Evolutionary conservation across 2,113 vertebrate genomes (phyloP), one percentile per base, ranked within the genome.

Genomic region (Myotis lucifugus): DNA sequence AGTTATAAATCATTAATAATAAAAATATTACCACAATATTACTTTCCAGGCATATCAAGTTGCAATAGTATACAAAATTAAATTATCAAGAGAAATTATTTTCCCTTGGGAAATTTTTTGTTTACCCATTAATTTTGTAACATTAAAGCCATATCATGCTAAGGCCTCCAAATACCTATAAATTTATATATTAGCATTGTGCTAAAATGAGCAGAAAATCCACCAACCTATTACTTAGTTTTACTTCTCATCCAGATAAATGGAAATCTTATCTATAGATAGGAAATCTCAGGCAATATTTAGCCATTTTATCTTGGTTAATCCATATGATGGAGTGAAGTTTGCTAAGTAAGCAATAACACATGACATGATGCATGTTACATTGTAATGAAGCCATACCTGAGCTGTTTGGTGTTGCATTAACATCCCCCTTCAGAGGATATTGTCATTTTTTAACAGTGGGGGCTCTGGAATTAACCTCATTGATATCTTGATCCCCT

Each of bases 321-420:
- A 91, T 88, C 74, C 15, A 17, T 66, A 11, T 37, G 59, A 73
- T 77, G 27, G 32, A 84, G 29, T 81, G 79, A 94, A 21, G 32
- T 89, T 85, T 94, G 34, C 90, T 94, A 96, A 95, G 56, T 90
- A 94, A 97, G 64, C 86, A 96, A 32, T 94, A 93, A 59, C 59
- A 94, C 21, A 81, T 8, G 70, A 40, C 73, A 83, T 50, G 46
- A 89, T 76, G 32, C 87, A 67, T 61, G 34, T n/a, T 81, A 25
- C 19, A 29, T 23, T 76, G 40, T 83, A 85, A 93, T 73, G 74
- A 95, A 96, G 70, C 14, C n/a, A 79, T 0, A 3, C 34, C 72
- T 73, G 50, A 91, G 37, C 34, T 94, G 12, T 61, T 77, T 27
- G 32, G 50, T 89, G 90, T 88, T 67, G 3, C 29, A 19, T 46